phyloP scores from a whole-genome alignment of 1,140 invertebrate genomes.

The Cepaea nemoralis region DNA sequence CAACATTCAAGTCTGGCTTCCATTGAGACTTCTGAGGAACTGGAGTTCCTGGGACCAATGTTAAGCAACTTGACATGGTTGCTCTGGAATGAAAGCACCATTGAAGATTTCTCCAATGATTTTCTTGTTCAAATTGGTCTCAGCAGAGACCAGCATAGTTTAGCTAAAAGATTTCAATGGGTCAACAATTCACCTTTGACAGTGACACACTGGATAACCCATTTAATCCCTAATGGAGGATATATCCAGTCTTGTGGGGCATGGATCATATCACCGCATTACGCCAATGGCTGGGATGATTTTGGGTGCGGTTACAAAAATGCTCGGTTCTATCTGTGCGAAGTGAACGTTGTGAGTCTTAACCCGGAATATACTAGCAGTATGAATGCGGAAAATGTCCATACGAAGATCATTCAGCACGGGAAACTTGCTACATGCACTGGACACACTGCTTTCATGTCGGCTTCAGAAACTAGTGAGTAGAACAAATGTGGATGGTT shows the following conservation, averaged over 20 bases:
- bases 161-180: slow-evolving; percentile 19
- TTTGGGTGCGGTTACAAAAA: slow-evolving; percentile 10
- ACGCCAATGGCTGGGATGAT: not conserved
- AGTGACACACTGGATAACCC: not conserved
- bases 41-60: not conserved
- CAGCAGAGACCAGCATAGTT: not conserved
- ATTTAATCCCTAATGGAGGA: not conserved
- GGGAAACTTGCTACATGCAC: not conserved
- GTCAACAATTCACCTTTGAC: not conserved
- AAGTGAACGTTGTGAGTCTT: not conserved
- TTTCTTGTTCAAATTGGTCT: not conserved
- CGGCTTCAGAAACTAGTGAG: not conserved
- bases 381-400: not conserved
- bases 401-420: not conserved
- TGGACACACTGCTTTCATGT: not conserved
- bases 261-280: not conserved
- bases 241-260: not conserved
- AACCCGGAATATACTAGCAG: not conserved
- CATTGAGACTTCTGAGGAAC: not conserved
- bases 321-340: not conserved
- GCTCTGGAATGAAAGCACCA: not conserved
- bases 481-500: not conserved
- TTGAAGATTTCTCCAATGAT: too few species aligned
- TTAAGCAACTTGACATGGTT: not conserved
- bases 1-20: not conserved